phyloP scores from a whole-genome alignment of 2,888 invertebrate genomes.

The Lasius fuliginosus region DNA sequence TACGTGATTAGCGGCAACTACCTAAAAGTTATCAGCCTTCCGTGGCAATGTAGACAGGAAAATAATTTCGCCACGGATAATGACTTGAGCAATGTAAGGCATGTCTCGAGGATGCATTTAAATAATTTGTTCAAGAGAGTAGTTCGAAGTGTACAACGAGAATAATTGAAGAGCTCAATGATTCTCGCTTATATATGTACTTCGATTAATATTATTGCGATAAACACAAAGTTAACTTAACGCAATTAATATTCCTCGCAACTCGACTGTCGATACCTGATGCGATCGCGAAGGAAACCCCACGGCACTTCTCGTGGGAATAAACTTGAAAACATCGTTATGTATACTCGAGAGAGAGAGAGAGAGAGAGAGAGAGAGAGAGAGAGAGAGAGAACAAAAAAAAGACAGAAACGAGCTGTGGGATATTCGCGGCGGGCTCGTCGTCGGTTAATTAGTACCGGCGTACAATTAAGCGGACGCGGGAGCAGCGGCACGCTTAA shows the following conservation, averaged over 20 bases:
- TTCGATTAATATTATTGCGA: background rate
- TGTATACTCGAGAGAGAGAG: background rate
- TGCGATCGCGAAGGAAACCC: slow-evolving; percentile 12
- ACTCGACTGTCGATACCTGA: background rate
- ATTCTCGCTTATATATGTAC: background rate
- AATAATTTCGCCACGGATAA: slow-evolving; percentile 53
- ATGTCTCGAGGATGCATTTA: background rate
- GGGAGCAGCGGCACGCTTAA: slow-evolving; percentile 67
- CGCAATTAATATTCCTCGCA: slow-evolving; percentile 7
- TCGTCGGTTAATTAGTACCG: slow-evolving; percentile 78
- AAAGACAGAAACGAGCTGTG: background rate
- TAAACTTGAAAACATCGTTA: slow-evolving; percentile 44
- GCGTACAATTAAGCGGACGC: slow-evolving; percentile 76
- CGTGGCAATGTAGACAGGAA: slow-evolving; percentile 43
- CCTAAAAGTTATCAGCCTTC: slow-evolving; percentile 64
- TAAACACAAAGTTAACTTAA: slow-evolving; percentile 4
- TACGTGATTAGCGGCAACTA: slow-evolving; percentile 54
- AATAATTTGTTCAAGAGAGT: slow-evolving; percentile 12
- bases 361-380: background rate
- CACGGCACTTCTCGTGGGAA: slow-evolving; percentile 19
- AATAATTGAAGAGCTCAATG: background rate
- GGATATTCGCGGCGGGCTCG: slow-evolving; percentile 57
- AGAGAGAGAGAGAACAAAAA: background rate
- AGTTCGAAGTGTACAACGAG: background rate
- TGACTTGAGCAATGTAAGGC: slow-evolving; percentile 17